Conservation (phyloP, 2,113 vertebrate genomes). For the Machaerirhynchus nigripectus region DNA sequence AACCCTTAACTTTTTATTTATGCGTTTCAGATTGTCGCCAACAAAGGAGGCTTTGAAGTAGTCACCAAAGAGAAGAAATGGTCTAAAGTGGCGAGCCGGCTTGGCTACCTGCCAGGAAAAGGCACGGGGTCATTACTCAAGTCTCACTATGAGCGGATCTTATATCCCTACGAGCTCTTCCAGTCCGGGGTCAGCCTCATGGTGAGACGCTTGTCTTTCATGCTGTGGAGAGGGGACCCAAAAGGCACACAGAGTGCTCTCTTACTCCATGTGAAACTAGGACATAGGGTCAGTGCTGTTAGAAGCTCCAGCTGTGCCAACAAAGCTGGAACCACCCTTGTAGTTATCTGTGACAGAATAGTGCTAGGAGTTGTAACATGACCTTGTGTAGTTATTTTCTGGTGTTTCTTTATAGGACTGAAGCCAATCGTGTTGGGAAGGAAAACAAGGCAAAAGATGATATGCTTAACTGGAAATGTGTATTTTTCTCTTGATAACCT, state of each 20-base stretch:
- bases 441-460: background rate
- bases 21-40: slow-evolving; percentile 85
- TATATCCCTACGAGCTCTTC: slow-evolving; percentile 97
- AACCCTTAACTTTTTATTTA: background rate
- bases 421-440: background rate
- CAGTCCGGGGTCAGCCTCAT: slow-evolving; percentile 94
- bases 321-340: background rate
- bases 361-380: accelerated
- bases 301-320: background rate
- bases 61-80: slow-evolving; percentile 95
- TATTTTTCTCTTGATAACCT: background rate
- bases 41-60: slow-evolving; percentile 92
- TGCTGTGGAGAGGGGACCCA: accelerated
- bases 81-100: slow-evolving; percentile 90
- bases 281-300: background rate
- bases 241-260: background rate
- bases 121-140: slow-evolving; percentile 89
- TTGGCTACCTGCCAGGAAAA: slow-evolving; percentile 92
- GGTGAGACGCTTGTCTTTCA: slow-evolving; percentile 71
- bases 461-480: background rate
- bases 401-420: background rate
- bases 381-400: background rate
- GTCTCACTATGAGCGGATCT: slow-evolving; percentile 92
- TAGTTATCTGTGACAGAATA: background rate
- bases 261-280: background rate